Percentiles rank a stretch among this genome's conserved stretches.
Evolutionary conservation across 2,113 vertebrate species (phyloP).

Genomic region (Erythrocercus mccallii): DNA sequence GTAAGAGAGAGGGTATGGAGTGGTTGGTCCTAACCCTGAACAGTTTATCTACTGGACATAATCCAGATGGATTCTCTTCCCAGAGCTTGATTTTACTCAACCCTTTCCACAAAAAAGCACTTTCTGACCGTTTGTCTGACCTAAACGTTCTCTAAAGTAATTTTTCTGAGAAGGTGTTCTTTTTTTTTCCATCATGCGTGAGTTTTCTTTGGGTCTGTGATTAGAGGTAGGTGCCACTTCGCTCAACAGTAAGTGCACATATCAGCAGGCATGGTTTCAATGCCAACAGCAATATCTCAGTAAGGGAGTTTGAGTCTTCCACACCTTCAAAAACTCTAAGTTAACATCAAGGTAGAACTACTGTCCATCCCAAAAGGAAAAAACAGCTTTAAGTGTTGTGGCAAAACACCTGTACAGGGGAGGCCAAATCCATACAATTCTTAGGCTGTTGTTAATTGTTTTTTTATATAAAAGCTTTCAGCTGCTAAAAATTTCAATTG

Average conservation of each 20-base stretch:
- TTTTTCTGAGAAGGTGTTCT: background rate
- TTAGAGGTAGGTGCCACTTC: background rate
- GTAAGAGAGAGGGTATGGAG: background rate
- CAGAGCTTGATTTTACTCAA: background rate
- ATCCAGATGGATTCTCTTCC: background rate
- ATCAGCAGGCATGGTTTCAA: background rate
- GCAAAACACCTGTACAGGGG: background rate
- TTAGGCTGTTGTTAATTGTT: background rate
- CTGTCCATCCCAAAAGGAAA: background rate
- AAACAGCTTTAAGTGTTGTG: background rate
- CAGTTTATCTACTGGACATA: background rate
- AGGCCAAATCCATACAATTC: background rate
- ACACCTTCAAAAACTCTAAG: background rate
- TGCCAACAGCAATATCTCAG: background rate
- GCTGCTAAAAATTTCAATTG: background rate
- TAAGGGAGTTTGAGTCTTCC: background rate
- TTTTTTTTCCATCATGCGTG: background rate
- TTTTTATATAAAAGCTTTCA: background rate
- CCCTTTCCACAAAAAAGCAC: background rate
- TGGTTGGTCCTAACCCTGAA: accelerated
- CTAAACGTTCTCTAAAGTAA: background rate
- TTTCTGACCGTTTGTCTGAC: background rate
- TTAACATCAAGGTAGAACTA: background rate
- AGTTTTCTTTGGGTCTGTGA: background rate
- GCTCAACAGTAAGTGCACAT: background rate